Evolutionary conservation across 2,888 invertebrate species (phyloP), one percentile per base, ranked within the genome.

Genomic region (Napeogenes inachia): DNA sequence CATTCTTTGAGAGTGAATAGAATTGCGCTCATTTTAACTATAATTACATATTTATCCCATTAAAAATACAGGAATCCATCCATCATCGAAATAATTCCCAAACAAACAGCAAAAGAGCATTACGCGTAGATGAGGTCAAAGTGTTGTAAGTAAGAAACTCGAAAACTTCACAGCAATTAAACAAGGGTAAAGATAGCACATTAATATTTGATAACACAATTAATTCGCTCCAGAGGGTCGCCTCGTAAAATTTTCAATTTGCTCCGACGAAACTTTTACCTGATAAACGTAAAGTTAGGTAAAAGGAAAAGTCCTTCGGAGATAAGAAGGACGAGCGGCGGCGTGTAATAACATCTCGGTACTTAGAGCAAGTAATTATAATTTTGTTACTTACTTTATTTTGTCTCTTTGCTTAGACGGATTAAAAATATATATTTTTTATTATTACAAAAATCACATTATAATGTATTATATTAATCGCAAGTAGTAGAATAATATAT

Each of bases 161-260:
- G 66, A 69, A 72, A 72, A 70, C 68, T 69, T 68, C 62, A 72
- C 70, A 77, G 83, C 83, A 84, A 87, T 87, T 86, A 89, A 80
- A 76, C 70, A 70, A 65, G 68, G 73, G 75, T 75, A 70, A 71
- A 85, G 85, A 84, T 83, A 82, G 77, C 75, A 76, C 85, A 87
- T 89, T 89, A 89, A 90, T 89, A 87, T 86, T 88, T 89, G 87
- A 89, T 89, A 89, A 89, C 86, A 85, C 87, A 88, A 88, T 89
- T 89, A 89, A 88, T 88, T 88, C 77, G 63, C 60, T 61, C 71
- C 70, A 69, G 72, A 71, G 73, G 71, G 70, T 71, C 69, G 69
- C 66, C 80, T 83, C 85, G 84, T 86, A 84, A 86, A 89, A 89
- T 87, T 89, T 89, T 88, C 88, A 89, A 89, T 89, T 89, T 84